Evolutionary conservation across 2,113 vertebrate species (phyloP).

Genomic region (Numenius arquata): DNA sequence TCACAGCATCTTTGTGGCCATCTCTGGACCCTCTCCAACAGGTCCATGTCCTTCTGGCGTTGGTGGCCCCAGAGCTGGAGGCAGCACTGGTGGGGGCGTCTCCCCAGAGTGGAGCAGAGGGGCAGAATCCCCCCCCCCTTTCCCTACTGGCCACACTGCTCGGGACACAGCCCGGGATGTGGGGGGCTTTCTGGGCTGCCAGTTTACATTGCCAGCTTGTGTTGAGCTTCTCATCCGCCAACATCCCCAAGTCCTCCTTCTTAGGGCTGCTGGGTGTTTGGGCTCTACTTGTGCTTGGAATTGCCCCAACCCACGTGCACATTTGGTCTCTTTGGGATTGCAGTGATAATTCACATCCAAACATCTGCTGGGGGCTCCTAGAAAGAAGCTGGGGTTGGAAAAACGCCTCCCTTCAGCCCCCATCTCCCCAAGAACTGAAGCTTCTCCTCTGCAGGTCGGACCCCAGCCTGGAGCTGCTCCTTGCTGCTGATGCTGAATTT

Average conservation of each 20-base stretch:
- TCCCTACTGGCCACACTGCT: background rate
- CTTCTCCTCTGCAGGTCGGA: fast-evolving
- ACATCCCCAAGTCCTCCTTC: background rate
- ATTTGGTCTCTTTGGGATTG: background rate
- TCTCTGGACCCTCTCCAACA: background rate
- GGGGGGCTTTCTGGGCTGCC: background rate
- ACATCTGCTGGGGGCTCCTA: background rate
- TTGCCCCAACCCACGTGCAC: background rate
- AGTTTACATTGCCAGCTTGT: background rate
- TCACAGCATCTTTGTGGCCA: background rate
- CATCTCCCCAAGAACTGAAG: background rate
- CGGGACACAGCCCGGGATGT: background rate
- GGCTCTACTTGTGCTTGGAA: background rate
- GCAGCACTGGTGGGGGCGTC: background rate
- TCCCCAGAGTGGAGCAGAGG: background rate
- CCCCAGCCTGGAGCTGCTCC: background rate
- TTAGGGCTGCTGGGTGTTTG: background rate
- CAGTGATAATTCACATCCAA: background rate
- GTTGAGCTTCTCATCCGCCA: too few relatives aligned
- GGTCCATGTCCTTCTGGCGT: background rate
- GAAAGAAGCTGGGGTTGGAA: background rate
- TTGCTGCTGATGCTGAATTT: fast-evolving
- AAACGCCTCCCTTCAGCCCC: background rate
- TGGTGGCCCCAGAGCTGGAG: background rate
- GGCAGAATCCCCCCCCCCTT: background rate